Evolutionary conservation across 1,140 invertebrate genomes (phyloP).

Genomic region (Myzus persicae): DNA sequence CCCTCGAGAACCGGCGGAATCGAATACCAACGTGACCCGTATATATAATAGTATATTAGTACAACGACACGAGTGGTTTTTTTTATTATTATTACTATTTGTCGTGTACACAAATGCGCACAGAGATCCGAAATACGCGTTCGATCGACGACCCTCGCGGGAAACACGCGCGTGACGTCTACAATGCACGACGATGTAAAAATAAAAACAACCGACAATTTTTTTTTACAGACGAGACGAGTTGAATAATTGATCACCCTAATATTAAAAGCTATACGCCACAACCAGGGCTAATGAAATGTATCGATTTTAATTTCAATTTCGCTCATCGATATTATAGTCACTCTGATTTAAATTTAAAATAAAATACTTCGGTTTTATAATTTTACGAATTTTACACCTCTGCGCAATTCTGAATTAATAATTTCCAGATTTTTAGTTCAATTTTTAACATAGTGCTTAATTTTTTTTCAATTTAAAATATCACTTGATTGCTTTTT

Average conservation of each 20-base stretch:
- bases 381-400: background rate
- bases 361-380: background rate
- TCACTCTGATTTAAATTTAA: background rate
- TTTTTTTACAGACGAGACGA: background rate
- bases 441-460: no score
- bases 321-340: background rate
- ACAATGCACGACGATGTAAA: background rate
- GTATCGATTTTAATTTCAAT: background rate
- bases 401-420: no score
- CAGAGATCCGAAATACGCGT: background rate
- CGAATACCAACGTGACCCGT: background rate
- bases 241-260: background rate
- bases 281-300: background rate
- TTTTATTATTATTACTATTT: slow-evolving; percentile 8
- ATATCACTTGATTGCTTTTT: no score
- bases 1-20: background rate
- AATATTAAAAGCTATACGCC: background rate
- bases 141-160: background rate
- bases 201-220: background rate
- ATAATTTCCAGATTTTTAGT: no score
- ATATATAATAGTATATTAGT: slow-evolving; percentile 9
- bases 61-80: slow-evolving; percentile 4
- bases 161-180: background rate
- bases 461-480: no score
- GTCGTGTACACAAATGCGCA: background rate